Conservation (phyloP, 1,140 invertebrate species). For the Apis cerana region DNA sequence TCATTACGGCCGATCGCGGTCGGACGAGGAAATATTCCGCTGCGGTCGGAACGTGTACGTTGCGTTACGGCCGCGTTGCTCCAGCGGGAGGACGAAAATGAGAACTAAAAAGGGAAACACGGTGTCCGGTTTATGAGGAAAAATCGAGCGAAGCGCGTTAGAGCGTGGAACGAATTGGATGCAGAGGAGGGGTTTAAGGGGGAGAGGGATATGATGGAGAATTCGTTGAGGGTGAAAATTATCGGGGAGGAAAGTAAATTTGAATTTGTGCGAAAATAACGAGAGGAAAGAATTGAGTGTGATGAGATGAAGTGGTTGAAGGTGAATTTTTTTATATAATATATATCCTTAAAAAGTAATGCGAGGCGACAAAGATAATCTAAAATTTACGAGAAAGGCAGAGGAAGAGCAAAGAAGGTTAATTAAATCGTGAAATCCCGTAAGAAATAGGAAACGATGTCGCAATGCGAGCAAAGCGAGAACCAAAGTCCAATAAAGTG, state of each 20-base stretch:
- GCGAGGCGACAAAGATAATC: background rate
- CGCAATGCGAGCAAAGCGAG: background rate
- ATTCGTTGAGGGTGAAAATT: too few relatives aligned
- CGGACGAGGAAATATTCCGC: conserved; percentile 62
- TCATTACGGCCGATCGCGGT: conserved; percentile 67
- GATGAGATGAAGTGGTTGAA: too few relatives aligned
- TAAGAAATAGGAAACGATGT: conserved; percentile 7
- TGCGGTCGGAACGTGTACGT: conserved; percentile 48
- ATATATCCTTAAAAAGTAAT: background rate
- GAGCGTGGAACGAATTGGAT: too few relatives aligned
- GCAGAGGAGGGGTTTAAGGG: too few relatives aligned
- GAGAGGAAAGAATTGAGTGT: too few relatives aligned
- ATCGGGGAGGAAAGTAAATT: too few relatives aligned
- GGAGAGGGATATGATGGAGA: too few relatives aligned
- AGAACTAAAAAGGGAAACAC: conserved; percentile 2
- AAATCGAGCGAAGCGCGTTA: background rate
- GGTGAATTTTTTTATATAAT: too few relatives aligned
- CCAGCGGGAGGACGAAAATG: conserved; percentile 10
- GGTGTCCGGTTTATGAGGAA: background rate
- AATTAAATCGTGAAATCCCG: background rate
- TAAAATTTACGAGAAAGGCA: too few relatives aligned
- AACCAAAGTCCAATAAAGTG: conserved; percentile 23
- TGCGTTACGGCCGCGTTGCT: conserved; percentile 5
- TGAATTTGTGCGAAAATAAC: too few relatives aligned
- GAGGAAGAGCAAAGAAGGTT: too few relatives aligned